Evolutionary conservation across 2,113 vertebrate genomes (phyloP).

Genomic region (Paratilapia polleni): DNA sequence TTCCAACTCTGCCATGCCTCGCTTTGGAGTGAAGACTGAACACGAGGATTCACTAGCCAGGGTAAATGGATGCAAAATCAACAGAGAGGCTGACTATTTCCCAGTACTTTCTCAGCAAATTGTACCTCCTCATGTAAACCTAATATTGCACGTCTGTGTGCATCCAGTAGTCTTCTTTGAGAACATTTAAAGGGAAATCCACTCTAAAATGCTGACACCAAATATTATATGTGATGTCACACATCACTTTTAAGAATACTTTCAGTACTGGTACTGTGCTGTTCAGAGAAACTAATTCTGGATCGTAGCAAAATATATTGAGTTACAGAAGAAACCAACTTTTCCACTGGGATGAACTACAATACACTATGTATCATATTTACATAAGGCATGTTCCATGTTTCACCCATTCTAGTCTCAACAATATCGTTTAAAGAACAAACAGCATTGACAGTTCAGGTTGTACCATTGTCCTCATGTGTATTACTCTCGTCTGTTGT

Average conservation of each 20-base stretch:
- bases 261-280: no score
- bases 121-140: not conserved
- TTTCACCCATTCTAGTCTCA: not conserved
- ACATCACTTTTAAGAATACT: no score
- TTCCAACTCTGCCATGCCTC: constrained; percentile 83
- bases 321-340: not conserved
- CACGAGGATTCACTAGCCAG: constrained; percentile 88
- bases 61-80: constrained; percentile 67
- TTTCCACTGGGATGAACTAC: not conserved
- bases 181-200: not conserved
- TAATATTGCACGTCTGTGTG: not conserved
- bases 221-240: not conserved
- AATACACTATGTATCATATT: not conserved
- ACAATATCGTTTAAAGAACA: not conserved
- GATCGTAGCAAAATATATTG: not conserved
- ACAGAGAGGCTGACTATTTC: no score
- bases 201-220: not conserved
- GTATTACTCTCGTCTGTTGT: not conserved
- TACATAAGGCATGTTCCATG: not conserved
- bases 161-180: not conserved
- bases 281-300: no score
- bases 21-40: constrained; percentile 90
- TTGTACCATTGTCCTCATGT: not conserved
- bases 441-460: not conserved
- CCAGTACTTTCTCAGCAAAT: not conserved